Evolutionary conservation across 2,888 invertebrate species (phyloP).

Genomic region (Candidula unifasciata): DNA sequence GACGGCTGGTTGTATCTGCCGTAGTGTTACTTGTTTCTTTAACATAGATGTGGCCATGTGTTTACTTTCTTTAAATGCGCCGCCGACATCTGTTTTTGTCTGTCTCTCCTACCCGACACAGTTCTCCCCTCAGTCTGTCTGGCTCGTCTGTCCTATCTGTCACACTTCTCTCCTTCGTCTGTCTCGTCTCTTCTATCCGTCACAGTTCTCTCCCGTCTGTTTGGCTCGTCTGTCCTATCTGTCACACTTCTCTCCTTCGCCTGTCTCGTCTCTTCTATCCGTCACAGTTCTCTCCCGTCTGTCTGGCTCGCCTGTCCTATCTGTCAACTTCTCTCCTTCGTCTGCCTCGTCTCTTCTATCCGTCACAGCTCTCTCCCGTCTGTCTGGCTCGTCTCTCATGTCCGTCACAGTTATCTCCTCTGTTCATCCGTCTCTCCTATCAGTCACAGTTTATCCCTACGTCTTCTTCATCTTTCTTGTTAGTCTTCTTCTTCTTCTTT

Average conservation of each 20-base stretch:
- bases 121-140: no score
- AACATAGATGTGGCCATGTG: no score
- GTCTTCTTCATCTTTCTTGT: no score
- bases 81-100: no score
- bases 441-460: no score
- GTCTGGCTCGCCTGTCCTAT: background rate
- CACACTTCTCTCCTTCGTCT: background rate
- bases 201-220: background rate
- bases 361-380: background rate
- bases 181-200: background rate
- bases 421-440: no score
- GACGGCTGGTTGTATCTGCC: no score
- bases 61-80: no score
- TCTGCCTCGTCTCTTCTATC: background rate
- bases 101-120: no score
- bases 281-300: background rate
- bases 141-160: background rate
- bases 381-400: background rate
- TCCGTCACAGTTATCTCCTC: background rate
- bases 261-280: background rate
- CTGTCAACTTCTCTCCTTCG: no score
- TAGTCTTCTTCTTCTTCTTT: no score
- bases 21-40: no score
- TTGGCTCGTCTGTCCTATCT: background rate
- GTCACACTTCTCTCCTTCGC: background rate